A percentile compares a stretch with the other conserved stretches of the same genome.
Conservation (phyloP, 2,888 invertebrate genomes). For the Drosophila subsilvestris region DNA sequence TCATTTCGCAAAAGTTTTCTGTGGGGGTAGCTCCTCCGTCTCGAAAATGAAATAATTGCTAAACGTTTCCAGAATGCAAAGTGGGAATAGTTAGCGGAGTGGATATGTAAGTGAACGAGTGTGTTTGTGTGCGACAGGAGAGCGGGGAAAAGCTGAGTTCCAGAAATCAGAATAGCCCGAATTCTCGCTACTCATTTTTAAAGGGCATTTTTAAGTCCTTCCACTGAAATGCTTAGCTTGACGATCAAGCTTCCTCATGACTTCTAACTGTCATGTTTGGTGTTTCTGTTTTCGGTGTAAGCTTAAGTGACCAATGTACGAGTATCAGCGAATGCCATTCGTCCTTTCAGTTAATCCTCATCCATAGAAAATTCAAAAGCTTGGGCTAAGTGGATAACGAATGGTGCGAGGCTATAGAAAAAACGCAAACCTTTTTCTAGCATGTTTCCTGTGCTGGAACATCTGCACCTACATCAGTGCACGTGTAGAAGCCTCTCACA, state of each 20-base stretch:
- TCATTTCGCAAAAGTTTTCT: constrained; percentile 65
- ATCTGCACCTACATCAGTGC: not conserved
- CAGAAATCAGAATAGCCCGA: not conserved
- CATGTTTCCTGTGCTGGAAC: not conserved
- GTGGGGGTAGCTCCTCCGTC: constrained; percentile 15
- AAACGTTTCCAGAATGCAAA: constrained; percentile 74
- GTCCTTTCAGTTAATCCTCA: too few relatives aligned
- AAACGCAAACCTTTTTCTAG: not conserved
- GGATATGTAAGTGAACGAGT: constrained; percentile 16
- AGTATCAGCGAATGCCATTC: not conserved
- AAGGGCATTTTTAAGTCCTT: not conserved
- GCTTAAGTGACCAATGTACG: not conserved
- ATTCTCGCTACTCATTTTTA: not conserved
- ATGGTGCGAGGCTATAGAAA: not conserved
- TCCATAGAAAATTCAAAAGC: too few relatives aligned
- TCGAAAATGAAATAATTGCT: constrained; percentile 73
- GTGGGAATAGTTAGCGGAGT: constrained; percentile 43
- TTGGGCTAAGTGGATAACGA: not conserved
- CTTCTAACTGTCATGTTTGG: too few relatives aligned
- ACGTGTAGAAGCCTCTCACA: constrained; percentile 23
- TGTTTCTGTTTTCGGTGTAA: not conserved
- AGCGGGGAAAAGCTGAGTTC: not conserved
- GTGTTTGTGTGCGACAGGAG: constrained; percentile 24
- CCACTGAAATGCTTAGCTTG: not conserved
- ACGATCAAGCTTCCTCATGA: too few relatives aligned